Percentiles rank a stretch among this genome's conserved stretches.
Evolutionary conservation across 2,113 vertebrate species (phyloP).

Genomic region (Etia nguti): DNA sequence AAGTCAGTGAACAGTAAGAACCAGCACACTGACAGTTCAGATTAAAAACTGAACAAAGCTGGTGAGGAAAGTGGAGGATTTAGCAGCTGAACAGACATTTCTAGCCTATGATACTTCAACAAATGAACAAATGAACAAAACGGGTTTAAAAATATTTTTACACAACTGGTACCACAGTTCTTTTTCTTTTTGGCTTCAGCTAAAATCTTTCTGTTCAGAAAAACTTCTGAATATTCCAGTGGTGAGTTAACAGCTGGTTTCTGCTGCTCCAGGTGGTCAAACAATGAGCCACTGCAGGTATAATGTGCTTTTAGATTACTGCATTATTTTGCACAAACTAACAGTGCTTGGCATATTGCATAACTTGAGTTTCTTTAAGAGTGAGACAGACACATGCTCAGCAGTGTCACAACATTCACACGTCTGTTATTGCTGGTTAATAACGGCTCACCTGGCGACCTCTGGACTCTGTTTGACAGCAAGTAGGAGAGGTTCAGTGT

Average conservation of each 20-base stretch:
- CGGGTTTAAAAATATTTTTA: not conserved
- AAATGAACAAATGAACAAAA: not conserved
- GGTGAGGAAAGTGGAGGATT: not conserved
- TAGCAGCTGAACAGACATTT: not conserved
- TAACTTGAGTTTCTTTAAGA: not conserved
- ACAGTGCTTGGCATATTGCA: not conserved
- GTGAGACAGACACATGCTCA: not conserved
- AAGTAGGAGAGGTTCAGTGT: conserved; percentile 82
- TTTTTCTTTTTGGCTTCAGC: not conserved
- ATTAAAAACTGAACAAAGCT: not conserved
- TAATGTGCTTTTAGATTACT: not conserved
- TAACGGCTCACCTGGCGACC: conserved; percentile 77
- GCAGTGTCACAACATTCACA: not conserved
- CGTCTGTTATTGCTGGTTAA: not conserved
- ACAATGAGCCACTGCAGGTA: not conserved
- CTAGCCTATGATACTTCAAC: not conserved
- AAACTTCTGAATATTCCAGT: not conserved
- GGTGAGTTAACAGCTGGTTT: not conserved
- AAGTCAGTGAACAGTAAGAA: not conserved
- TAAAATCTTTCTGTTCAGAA: not conserved
- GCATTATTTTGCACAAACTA: too few relatives aligned
- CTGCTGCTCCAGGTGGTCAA: not conserved
- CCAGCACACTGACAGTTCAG: not conserved
- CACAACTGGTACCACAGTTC: not conserved
- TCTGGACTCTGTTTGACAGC: conserved; percentile 76